A percentile compares a stretch with the other conserved stretches of the same genome.
Conservation (phyloP, 2,797 vertebrate species). For the Poecile montanus region DNA sequence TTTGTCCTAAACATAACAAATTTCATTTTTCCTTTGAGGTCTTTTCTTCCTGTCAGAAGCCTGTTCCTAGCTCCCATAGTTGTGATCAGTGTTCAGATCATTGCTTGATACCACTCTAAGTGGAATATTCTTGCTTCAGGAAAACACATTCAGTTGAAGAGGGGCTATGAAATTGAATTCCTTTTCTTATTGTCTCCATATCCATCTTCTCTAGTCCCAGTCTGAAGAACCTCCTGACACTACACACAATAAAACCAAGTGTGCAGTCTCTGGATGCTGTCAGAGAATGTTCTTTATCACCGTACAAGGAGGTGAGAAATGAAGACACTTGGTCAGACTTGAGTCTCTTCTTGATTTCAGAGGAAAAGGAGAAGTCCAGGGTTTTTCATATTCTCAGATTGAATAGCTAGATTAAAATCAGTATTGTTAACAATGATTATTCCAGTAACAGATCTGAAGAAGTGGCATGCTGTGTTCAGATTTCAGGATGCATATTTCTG, state of each 20-base stretch:
- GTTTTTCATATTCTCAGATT: background rate
- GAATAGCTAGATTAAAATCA: background rate
- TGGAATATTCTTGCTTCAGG: background rate
- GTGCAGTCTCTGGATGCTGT: background rate
- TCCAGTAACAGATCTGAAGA: background rate
- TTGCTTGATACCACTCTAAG: background rate
- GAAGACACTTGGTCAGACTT: background rate
- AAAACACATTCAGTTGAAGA: background rate
- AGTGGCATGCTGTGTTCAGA: background rate
- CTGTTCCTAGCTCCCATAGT: background rate
- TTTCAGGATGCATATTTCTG: background rate
- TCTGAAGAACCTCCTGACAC: background rate
- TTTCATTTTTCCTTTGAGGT: background rate
- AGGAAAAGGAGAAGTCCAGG: background rate
- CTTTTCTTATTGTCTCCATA: background rate
- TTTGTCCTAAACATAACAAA: background rate
- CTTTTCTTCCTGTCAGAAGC: background rate
- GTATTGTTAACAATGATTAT: background rate
- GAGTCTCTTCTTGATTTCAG: background rate
- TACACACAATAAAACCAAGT: background rate
- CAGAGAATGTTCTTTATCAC: background rate
- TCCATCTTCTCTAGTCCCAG: background rate
- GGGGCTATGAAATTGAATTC: background rate
- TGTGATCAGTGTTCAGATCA: background rate
- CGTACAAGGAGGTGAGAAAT: background rate